Percentiles rank a stretch among this genome's conserved stretches.
Evolutionary conservation across 2,888 invertebrate species (phyloP).

Genomic region (Melanostoma mellinum): DNA sequence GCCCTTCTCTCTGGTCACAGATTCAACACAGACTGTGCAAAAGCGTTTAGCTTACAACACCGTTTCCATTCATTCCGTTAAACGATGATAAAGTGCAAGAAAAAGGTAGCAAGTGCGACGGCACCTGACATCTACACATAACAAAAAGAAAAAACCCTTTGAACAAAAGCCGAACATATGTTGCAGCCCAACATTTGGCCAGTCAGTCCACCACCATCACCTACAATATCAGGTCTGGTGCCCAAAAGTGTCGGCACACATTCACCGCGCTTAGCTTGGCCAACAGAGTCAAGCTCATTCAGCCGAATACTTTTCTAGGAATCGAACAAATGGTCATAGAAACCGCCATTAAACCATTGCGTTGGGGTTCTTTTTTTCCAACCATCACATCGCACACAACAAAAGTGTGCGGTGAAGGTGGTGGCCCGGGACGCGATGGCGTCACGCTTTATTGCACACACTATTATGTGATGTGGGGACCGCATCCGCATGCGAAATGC

Average conservation of each 20-base stretch:
- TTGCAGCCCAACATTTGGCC: conserved; percentile 30
- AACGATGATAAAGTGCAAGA: conserved; percentile 62
- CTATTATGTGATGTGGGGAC: conserved; percentile 19
- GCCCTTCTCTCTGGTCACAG: conserved; percentile 4
- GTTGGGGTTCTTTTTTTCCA: conserved; percentile 26
- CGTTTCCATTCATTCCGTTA: conserved; percentile 39
- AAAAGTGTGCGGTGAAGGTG: conserved; percentile 57
- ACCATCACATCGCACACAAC: conserved; percentile 5
- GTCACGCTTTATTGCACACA: conserved; percentile 65
- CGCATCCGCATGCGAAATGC: conserved; percentile 63
- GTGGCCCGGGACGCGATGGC: conserved; percentile 45
- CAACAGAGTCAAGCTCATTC: conserved; percentile 34
- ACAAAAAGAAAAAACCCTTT: conserved; percentile 38
- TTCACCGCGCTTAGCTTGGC: conserved; percentile 7
- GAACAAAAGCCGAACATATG: conserved; percentile 59
- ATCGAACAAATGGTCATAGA: conserved; percentile 71
- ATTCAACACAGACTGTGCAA: neutral
- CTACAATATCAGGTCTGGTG: conserved; percentile 12
- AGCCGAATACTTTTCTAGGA: conserved; percentile 61
- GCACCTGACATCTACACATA: conserved; percentile 53
- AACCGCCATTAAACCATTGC: conserved; percentile 64
- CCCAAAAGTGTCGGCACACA: conserved; percentile 38
- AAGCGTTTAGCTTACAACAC: conserved; percentile 6
- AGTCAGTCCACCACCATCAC: conserved; percentile 38
- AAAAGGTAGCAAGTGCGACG: conserved; percentile 63